Evolutionary conservation across 2,797 vertebrate species (phyloP).

Genomic region (Cuculus canorus): DNA sequence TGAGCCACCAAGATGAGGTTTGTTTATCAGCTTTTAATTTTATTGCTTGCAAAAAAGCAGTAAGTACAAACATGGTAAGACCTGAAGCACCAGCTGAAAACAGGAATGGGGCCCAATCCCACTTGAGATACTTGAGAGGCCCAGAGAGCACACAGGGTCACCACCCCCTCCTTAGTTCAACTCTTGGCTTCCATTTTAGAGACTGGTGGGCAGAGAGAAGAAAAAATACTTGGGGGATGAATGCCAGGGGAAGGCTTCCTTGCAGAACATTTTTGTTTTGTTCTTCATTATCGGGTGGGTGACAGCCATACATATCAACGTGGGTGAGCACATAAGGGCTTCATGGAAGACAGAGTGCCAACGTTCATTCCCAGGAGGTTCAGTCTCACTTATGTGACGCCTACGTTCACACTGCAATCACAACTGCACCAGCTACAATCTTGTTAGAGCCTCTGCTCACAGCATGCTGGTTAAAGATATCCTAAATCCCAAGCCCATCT

Average conservation of each 20-base stretch:
- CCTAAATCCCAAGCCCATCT: neutral
- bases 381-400: neutral
- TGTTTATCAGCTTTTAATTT: neutral
- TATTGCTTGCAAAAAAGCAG: neutral
- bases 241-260: neutral
- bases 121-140: neutral
- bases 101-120: neutral
- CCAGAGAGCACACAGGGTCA: neutral
- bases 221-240: neutral
- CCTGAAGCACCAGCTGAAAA: neutral
- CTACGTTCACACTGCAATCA: neutral
- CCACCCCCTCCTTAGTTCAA: neutral
- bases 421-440: constrained; percentile 9
- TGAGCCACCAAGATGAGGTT: neutral
- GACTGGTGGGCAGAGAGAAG: neutral
- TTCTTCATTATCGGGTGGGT: neutral
- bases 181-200: neutral
- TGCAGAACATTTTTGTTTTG: neutral
- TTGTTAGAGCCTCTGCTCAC: neutral
- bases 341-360: constrained; percentile 17
- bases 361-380: neutral
- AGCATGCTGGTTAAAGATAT: neutral
- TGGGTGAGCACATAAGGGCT: neutral
- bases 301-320: neutral
- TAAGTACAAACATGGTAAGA: neutral